These are phyloP conservation scores for Drosophila lacteicornis DNA, from an alignment of 1,140 invertebrate species.

Conservation along the genomic window DNA sequence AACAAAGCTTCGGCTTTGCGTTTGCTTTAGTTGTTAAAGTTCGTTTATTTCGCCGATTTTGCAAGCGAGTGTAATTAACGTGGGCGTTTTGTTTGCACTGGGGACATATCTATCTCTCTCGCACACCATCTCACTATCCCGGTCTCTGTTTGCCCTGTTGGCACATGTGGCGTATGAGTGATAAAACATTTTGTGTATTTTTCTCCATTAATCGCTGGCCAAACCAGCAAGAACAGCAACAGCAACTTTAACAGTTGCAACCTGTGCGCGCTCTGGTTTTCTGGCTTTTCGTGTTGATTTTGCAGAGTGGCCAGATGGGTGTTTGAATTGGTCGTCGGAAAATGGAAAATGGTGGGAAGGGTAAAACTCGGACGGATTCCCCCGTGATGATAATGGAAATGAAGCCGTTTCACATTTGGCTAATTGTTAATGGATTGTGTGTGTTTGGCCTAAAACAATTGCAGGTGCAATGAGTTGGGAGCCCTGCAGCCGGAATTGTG, in stretches of 20 bases:
- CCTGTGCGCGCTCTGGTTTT: constrained; percentile 53
- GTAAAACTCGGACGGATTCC: neutral
- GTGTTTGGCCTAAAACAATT: constrained; percentile 18
- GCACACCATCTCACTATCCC: constrained; percentile 7
- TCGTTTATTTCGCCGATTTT: constrained; percentile 41
- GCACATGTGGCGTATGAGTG: constrained; percentile 70
- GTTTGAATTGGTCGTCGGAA: constrained; percentile 37
- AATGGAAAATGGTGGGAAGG: constrained; percentile 9
- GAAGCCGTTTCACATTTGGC: constrained; percentile 36
- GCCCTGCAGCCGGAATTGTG: neutral
- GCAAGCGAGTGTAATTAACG: constrained; percentile 66
- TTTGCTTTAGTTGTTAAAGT: constrained; percentile 56
- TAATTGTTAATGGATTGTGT: constrained; percentile 57
- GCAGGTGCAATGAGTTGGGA: constrained; percentile 18
- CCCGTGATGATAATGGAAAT: constrained; percentile 29
- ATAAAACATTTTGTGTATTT: constrained; percentile 68
- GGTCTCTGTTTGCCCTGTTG: constrained; percentile 1
- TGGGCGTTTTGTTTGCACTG: constrained; percentile 66
- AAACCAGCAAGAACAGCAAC: constrained; percentile 20
- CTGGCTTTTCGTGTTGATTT: constrained; percentile 39
- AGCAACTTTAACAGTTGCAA: constrained; percentile 39
- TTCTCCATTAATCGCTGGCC: constrained; percentile 50
- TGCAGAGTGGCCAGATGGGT: constrained; percentile 47
- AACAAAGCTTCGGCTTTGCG: constrained; percentile 40
- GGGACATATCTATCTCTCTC: constrained; percentile 56